Percentiles rank a stretch among this genome's conserved stretches.
Conservation (phyloP, 2,888 invertebrate species). For the Elmis aenea region DNA sequence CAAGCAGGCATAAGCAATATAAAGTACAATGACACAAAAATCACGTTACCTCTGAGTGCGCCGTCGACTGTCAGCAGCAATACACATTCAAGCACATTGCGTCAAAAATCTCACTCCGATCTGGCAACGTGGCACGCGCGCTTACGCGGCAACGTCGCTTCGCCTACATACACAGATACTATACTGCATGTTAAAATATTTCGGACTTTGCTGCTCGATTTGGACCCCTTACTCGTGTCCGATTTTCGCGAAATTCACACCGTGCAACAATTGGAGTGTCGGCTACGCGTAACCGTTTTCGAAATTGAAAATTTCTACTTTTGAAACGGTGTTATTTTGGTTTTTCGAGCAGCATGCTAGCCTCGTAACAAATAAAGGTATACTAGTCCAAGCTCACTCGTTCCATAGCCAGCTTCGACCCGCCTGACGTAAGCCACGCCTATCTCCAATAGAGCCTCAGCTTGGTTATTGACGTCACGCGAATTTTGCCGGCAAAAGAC, state of each 20-base stretch:
- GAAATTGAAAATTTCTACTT: conserved; percentile 6
- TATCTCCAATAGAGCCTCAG: conserved; percentile 27
- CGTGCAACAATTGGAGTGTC: conserved; percentile 1
- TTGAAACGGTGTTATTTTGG: conserved; percentile 9
- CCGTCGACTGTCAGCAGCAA: conserved; percentile 20
- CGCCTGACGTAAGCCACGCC: conserved; percentile 32
- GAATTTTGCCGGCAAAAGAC: conserved; percentile 18
- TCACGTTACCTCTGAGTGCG: conserved; percentile 21
- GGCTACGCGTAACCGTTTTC: conserved; percentile 18
- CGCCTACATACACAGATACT: conserved; percentile 31
- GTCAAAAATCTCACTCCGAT: conserved; percentile 17
- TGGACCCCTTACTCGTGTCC: conserved; percentile 13
- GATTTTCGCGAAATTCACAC: conserved; percentile 21
- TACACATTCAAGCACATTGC: conserved; percentile 24
- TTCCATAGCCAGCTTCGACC: conserved; percentile 31
- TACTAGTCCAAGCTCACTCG: conserved; percentile 26
- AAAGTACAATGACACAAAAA: conserved; percentile 20
- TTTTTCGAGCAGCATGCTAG: conserved; percentile 12
- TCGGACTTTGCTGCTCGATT: conserved; percentile 21
- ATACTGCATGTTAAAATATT: conserved; percentile 32
- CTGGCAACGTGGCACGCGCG: conserved; percentile 16
- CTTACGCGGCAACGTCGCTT: conserved; percentile 27
- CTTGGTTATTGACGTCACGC: conserved; percentile 30
- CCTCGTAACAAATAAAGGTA: conserved; percentile 20
- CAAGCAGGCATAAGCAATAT: too few species aligned